Evolutionary conservation across 2,888 invertebrate species (phyloP).

Genomic region (Luperina testacea): DNA sequence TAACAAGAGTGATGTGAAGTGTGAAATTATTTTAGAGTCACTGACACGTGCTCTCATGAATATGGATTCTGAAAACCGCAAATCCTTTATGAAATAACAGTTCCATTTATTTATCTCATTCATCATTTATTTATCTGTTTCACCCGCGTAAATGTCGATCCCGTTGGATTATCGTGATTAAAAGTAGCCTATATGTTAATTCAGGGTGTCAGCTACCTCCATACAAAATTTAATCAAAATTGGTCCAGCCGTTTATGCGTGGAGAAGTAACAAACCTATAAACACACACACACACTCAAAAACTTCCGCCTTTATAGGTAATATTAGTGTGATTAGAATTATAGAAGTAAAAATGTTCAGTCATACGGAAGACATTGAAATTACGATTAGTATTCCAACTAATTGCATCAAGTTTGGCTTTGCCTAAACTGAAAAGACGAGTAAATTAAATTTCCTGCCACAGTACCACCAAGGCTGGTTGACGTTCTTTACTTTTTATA

Average conservation of each 20-base stretch:
- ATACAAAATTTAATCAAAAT: no score
- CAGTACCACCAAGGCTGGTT: constrained; percentile 18
- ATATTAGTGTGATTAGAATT: constrained; percentile 3
- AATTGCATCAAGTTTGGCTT: constrained; percentile 47
- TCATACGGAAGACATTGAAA: constrained; percentile 22
- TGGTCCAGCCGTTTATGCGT: no score
- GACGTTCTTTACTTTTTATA: constrained; percentile 45
- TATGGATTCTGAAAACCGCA: constrained; percentile 34
- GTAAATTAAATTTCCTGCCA: constrained; percentile 30
- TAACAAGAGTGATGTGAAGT: constrained; percentile 26
- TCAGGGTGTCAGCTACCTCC: no score
- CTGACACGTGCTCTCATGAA: constrained; percentile 47
- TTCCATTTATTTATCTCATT: no score
- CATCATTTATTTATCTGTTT: no score
- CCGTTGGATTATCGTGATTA: no score
- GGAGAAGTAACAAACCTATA: no score
- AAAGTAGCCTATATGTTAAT: no score
- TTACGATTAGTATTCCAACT: constrained; percentile 43
- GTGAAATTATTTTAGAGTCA: constrained; percentile 45
- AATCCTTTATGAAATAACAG: constrained; percentile 25
- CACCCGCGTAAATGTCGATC: no score
- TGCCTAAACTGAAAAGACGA: constrained; percentile 21
- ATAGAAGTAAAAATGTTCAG: constrained; percentile 14
- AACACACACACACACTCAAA: no score
- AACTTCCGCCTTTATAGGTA: no score